Conservation (phyloP, 1,140 invertebrate genomes). For the Magallana angulata region DNA sequence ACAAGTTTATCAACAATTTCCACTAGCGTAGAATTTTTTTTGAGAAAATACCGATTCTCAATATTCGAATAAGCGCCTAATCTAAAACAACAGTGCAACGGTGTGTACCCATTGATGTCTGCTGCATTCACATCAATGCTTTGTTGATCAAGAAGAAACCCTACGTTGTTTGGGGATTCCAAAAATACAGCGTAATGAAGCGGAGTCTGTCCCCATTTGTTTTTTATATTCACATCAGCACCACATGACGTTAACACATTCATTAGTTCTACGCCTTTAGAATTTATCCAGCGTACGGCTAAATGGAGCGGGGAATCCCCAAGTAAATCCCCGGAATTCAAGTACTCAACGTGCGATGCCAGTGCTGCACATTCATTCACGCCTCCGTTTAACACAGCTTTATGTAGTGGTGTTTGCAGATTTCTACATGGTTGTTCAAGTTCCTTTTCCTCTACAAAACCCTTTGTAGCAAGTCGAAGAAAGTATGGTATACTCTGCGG, state of each 20-base stretch:
- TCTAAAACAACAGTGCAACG: conserved; percentile 34
- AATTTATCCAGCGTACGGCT: conserved; percentile 14
- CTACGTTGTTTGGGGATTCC: neutral
- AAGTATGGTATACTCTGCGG: no score
- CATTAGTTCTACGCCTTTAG: neutral
- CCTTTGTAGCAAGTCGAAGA: no score
- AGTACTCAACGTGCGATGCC: neutral
- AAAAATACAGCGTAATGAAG: conserved; percentile 42
- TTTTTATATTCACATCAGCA: neutral
- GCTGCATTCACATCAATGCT: conserved; percentile 11
- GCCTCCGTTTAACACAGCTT: conserved; percentile 21
- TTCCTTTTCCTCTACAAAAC: neutral
- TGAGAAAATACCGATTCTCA: neutral
- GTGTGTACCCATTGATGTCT: conserved; percentile 45
- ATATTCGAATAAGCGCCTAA: neutral
- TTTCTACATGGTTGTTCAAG: neutral
- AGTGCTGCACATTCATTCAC: neutral
- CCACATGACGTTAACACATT: neutral
- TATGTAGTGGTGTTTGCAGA: neutral
- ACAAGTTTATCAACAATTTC: neutral
- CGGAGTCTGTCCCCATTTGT: conserved; percentile 50
- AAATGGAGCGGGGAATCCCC: conserved; percentile 47
- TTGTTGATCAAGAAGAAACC: neutral
- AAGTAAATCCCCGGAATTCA: neutral
- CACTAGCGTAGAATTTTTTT: neutral